A percentile compares a stretch with the other conserved stretches of the same genome.
These are phyloP conservation scores for Villa cingulata DNA, from an alignment of 2,888 invertebrate species.

Conservation along the genomic window DNA sequence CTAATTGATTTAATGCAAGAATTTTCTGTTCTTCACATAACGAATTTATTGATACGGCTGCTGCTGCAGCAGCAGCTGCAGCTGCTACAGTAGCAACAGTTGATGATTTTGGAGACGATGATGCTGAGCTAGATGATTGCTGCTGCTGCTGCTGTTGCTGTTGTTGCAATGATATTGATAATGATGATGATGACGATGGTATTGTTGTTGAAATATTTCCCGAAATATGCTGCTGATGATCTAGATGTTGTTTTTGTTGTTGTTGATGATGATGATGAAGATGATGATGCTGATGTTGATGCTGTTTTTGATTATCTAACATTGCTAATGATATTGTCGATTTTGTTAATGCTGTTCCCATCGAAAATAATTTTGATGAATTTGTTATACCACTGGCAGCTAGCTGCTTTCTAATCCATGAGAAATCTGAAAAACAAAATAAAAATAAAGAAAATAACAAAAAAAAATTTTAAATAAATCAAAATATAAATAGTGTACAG, in stretches of 20 bases:
- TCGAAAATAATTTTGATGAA: neutral
- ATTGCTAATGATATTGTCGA: neutral
- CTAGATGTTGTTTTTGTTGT: too few species aligned
- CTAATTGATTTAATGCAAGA: slow-evolving; percentile 31
- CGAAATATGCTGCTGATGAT: too few species aligned
- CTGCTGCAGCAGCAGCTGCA: neutral
- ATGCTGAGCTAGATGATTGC: neutral
- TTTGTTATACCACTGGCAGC: neutral
- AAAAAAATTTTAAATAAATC: too few species aligned
- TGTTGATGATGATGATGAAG: too few species aligned
- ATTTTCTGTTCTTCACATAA: slow-evolving; percentile 17
- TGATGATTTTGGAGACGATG: slow-evolving; percentile 1
- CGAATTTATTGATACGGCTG: neutral
- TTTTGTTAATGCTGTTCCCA: neutral
- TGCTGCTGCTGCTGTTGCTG: neutral
- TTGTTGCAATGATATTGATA: neutral
- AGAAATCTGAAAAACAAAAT: neutral
- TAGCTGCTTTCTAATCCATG: neutral
- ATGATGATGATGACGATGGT: neutral
- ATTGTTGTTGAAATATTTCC: too few species aligned
- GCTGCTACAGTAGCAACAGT: slow-evolving; percentile 5
- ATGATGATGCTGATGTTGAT: neutral
- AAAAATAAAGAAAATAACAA: too few species aligned
- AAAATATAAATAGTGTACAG: too few species aligned
- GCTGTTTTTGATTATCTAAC: neutral